Percentiles rank a stretch among this genome's conserved stretches.
Conservation (phyloP, 2,797 vertebrate genomes). For the Muscicapa striata region DNA sequence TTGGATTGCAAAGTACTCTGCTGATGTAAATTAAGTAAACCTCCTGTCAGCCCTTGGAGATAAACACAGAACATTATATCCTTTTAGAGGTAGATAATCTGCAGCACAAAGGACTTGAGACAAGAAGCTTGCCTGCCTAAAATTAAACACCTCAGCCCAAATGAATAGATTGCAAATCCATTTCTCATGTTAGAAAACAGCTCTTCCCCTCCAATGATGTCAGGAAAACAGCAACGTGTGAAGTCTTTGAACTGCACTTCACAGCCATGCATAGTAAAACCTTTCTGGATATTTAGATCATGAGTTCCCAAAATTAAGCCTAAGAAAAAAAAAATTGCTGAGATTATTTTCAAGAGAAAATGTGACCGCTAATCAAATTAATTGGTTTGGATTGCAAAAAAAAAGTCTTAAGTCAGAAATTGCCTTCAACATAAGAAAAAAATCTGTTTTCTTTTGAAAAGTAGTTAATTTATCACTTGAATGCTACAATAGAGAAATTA, state of each 20-base stretch:
- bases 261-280: not conserved
- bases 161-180: not conserved
- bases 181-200: not conserved
- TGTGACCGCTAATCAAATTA: not conserved
- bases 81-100: constrained; percentile 8
- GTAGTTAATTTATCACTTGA: not conserved
- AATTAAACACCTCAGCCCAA: constrained; percentile 10
- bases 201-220: not conserved
- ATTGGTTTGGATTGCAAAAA: not conserved
- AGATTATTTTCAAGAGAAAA: not conserved
- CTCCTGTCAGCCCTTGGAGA: not conserved
- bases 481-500: not conserved
- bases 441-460: not conserved
- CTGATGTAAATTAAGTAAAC: constrained; percentile 9
- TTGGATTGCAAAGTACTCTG: not conserved
- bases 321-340: not conserved
- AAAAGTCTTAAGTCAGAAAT: not conserved
- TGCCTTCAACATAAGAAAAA: not conserved
- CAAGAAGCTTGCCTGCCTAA: not conserved
- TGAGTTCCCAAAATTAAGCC: not conserved
- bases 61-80: not conserved
- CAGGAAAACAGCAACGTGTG: not conserved
- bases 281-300: not conserved
- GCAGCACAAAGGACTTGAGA: not conserved
- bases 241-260: not conserved